Evolutionary conservation across 2,888 invertebrate genomes (phyloP).

Genomic region (Chydorus sphaericus): DNA sequence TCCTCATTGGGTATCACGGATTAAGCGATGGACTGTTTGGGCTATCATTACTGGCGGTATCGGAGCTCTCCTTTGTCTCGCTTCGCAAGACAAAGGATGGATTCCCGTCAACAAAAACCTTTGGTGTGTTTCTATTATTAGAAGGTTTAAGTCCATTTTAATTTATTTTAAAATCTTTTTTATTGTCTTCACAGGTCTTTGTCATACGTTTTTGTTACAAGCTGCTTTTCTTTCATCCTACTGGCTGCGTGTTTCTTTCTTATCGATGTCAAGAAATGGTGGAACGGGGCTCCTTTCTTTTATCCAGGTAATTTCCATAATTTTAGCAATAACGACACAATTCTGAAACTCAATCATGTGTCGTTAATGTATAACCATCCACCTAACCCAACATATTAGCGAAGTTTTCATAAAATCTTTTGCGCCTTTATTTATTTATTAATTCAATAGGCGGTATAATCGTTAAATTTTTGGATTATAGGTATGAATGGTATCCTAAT

Average conservation of each 20-base stretch:
- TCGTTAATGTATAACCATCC: no score
- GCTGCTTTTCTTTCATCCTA: constrained; percentile 56
- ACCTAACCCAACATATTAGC: no score
- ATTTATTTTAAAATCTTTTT: neutral
- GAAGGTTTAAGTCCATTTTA: neutral
- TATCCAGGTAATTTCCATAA: constrained; percentile 46
- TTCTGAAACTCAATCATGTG: no score
- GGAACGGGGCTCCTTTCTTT: constrained; percentile 79
- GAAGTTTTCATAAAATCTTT: no score
- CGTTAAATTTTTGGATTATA: no score
- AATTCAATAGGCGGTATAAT: no score
- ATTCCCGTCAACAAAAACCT: constrained; percentile 87
- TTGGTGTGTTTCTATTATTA: constrained; percentile 48
- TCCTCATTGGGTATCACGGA: constrained; percentile 39
- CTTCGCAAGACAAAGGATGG: constrained; percentile 46
- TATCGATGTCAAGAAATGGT: constrained; percentile 55
- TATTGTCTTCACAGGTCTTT: constrained; percentile 46
- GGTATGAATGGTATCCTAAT: constrained; percentile 85
- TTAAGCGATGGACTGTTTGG: constrained; percentile 64
- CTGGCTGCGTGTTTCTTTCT: constrained; percentile 60
- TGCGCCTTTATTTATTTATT: no score
- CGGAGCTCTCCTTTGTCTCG: constrained; percentile 38
- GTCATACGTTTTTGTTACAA: constrained; percentile 72
- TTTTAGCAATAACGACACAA: no score
- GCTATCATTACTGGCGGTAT: constrained; percentile 39